phyloP scores from a whole-genome alignment of 1,140 invertebrate species.

The Drosophila takahashii region DNA sequence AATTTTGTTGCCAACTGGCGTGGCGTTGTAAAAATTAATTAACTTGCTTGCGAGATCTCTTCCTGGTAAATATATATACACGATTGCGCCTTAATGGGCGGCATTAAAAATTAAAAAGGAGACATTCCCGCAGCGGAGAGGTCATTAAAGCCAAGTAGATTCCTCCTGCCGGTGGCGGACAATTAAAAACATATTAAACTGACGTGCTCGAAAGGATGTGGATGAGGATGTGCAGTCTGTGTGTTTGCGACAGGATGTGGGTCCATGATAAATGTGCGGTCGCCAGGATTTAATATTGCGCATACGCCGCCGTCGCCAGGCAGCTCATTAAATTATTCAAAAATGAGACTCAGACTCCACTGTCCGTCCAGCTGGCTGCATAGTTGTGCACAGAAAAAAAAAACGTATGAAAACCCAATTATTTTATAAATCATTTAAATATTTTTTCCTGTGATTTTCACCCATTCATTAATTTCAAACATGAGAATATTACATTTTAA shows the following conservation, averaged over 20 bases:
- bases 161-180: slow-evolving; percentile 48
- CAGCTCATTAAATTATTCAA: slow-evolving; percentile 74
- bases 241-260: slow-evolving; percentile 17
- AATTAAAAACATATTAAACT: slow-evolving; percentile 78
- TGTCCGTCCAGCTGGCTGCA: slow-evolving; percentile 18
- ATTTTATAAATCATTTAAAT: too few relatives aligned
- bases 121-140: slow-evolving; percentile 24
- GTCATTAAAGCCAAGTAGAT: slow-evolving; percentile 63
- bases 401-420: too few relatives aligned
- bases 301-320: slow-evolving; percentile 32
- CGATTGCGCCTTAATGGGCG: slow-evolving; percentile 54
- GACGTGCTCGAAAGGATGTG: slow-evolving; percentile 20
- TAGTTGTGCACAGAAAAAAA: slow-evolving; percentile 25
- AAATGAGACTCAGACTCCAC: slow-evolving; percentile 38
- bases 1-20: slow-evolving; percentile 65
- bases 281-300: slow-evolving; percentile 63
- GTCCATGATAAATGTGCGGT: slow-evolving; percentile 74
- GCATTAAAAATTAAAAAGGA: slow-evolving; percentile 63
- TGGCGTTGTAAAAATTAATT: slow-evolving; percentile 70
- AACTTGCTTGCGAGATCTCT: slow-evolving; percentile 57
- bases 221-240: slow-evolving; percentile 12
- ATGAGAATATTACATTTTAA: too few relatives aligned
- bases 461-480: too few relatives aligned
- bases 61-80: slow-evolving; percentile 43
- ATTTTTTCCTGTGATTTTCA: too few relatives aligned